Evolutionary conservation across 2,888 invertebrate species (phyloP), one percentile per base, ranked within the genome.

Genomic region (Camponotus fellah): DNA sequence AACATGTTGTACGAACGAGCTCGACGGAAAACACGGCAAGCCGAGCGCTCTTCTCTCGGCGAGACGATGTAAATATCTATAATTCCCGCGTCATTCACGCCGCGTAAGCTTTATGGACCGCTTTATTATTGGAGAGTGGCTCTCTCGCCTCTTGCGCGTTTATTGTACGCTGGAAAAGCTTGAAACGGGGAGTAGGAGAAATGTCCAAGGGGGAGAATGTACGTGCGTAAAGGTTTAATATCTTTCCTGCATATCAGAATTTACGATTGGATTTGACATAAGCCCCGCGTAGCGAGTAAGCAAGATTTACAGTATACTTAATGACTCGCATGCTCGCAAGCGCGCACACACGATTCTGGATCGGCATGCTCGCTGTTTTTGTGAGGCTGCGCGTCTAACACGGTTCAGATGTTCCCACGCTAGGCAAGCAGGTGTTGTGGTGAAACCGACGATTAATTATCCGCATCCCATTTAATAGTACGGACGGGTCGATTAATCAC

Each of bases 361-460:
- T 80, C 79, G 79, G 58, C 77, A 58, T 53, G 53, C 76, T 17
- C 79, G 46, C 34, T 17, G 56, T 60, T 71, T 80, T 80, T 80
- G 77, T 68, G 69, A 56, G 56, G 68, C 68, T 56, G 77, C 69
- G 66, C 58, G 72, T 80, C 79, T 80, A 80, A 80, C 79, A 37
- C 60, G 79, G 72, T 72, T 80, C 79, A 72, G 79, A 80, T 80
- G 60, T 80, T 80, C 79, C 79, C 79, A 80, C 79, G 79, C 60
- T 71, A 46, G 72, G 60, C 79, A 80, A 80, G 72, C 79, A 80
- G 79, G 79, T 80, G 79, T 80, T 71, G 79, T 46, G 79, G 79
- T 46, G 74, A 80, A 72, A 80, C 79, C 79, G 79, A 80, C 79
- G 72, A 80, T 80, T 80, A 80, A 80, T 80, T 80, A 80, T 80